Base-by-base conservation (phyloP, 2,113 vertebrate species). In the Semnopithecus entellus region DNA sequence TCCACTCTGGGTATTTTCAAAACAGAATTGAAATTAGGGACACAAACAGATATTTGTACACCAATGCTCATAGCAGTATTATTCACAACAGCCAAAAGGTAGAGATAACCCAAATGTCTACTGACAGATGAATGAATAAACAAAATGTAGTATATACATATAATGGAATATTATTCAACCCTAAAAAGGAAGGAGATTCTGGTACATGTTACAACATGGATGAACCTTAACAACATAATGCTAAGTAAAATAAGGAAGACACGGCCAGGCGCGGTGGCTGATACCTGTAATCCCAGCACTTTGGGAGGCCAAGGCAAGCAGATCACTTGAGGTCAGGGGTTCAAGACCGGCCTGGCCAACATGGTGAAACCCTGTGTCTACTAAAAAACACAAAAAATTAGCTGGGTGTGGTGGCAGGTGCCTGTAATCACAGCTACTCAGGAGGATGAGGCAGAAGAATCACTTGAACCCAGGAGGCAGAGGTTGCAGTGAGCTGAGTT, bases 21-120 rank as follows among this genome's bases (percentile, higher is more conserved):
- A 68, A 92, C 40, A 68, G n/a, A 96, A 89, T 10, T 40, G 30
- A 93, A 96, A 86, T 90, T 45, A 85, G 8, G 35, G 79, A 81
- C 43, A 91, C 6, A 0, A 96, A 94, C 81, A 79, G 25, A 70
- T 80, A 64, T 68, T 52, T 90, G 10, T 55, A 86, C 17, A 75
- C 35, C 66, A 61, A 43, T 70, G 22, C 59, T 82, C 40, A 52
- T 23, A 76, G 76, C 48, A 87, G 50, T 35, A 90, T 70, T 45
- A 84, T 93, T 90, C 38, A 90, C 61, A 72, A 85, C 3, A 64
- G 64, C 18, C 75, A 86, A 94, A 72, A 81, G 14, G 8, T 87
- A 27, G 45, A 55, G 75, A 96, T 30, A 87, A 66, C 13, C 6
- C 82, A 57, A 90, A 81, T 52, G 30, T 85, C 64, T 52, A 72